A percentile compares a stretch with the other conserved stretches of the same genome.
Conservation (phyloP, 2,113 vertebrate genomes). For the Aix galericulata region DNA sequence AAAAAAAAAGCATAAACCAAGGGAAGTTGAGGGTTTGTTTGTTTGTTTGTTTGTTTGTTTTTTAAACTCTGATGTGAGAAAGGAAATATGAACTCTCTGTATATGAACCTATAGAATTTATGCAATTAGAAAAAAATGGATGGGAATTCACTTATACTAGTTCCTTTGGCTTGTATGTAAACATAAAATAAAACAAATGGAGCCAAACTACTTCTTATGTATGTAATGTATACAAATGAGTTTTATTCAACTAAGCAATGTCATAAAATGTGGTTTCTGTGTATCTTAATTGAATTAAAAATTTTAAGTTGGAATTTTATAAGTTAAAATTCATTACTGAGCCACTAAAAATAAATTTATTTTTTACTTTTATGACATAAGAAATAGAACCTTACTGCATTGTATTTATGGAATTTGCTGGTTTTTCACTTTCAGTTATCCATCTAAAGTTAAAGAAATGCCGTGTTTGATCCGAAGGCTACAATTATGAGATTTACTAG, state of each 20-base stretch:
- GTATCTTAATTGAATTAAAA: neutral
- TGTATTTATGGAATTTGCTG: neutral
- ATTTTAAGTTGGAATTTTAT: neutral
- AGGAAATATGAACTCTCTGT: neutral
- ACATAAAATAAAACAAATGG: neutral
- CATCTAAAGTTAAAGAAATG: neutral
- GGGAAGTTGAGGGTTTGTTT: neutral
- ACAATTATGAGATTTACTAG: neutral
- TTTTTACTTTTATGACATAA: neutral
- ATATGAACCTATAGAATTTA: neutral
- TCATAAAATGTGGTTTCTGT: neutral
- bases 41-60: neutral
- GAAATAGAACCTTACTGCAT: neutral
- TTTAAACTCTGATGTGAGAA: neutral
- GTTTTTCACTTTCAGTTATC: accelerated
- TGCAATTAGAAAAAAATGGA: neutral
- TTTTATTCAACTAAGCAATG: neutral
- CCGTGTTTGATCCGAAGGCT: neutral
- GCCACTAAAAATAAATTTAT: neutral
- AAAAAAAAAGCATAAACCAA: accelerated
- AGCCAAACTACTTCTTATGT: accelerated
- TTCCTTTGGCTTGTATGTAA: neutral
- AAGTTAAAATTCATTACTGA: neutral
- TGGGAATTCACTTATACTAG: neutral
- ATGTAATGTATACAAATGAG: neutral